These are phyloP conservation scores for Melanotaenia pygmaea DNA, from an alignment of 2,797 vertebrate species.

Conservation along the genomic window DNA sequence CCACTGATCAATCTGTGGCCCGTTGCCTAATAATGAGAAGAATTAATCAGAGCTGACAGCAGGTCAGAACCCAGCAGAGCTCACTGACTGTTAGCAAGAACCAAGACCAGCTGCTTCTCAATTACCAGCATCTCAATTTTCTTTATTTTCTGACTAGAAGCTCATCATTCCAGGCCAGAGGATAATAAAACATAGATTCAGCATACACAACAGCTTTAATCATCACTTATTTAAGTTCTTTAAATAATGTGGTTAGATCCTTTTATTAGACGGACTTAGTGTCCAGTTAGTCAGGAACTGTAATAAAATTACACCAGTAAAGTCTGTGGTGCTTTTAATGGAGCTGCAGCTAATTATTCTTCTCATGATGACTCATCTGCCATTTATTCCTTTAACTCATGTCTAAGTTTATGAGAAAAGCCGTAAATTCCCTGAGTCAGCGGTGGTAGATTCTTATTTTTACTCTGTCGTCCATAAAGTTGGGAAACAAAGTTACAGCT, in stretches of 20 bases:
- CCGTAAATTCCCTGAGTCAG: neutral
- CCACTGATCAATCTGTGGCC: constrained; percentile 69
- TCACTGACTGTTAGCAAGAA: constrained; percentile 14
- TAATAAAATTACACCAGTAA: neutral
- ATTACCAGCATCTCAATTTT: neutral
- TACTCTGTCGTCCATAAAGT: no score
- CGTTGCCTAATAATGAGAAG: constrained; percentile 64
- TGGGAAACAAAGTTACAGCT: no score
- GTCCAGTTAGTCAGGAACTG: neutral
- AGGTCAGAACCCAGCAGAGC: constrained; percentile 33
- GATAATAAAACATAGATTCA: neutral
- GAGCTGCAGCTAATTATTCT: neutral
- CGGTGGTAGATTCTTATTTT: neutral
- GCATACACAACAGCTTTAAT: constrained; percentile 8
- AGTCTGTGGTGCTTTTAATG: neutral
- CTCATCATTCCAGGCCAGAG: neutral
- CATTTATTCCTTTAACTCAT: neutral
- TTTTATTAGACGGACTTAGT: constrained; percentile 13
- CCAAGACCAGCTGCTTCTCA: neutral
- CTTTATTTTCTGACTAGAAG: neutral
- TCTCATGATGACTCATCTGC: neutral
- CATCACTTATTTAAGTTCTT: constrained; percentile 2
- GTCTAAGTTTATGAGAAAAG: neutral
- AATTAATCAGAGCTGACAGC: constrained; percentile 64
- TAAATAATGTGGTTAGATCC: neutral